Evolutionary conservation across 2,888 invertebrate species (phyloP).

Genomic region (Diaperis boleti): DNA sequence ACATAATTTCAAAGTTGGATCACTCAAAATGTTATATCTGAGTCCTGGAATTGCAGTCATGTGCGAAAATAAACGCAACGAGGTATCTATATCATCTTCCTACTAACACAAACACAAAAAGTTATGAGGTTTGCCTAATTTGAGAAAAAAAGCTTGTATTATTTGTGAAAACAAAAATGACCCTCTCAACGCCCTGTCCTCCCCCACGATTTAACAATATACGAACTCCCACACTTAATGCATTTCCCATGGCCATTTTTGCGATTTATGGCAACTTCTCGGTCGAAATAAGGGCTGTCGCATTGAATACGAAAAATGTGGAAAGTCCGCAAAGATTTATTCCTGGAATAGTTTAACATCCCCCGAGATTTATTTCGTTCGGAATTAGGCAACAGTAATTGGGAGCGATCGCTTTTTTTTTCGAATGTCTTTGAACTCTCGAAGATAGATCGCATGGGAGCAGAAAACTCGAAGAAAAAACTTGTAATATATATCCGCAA

Average conservation of each 20-base stretch:
- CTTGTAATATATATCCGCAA: constrained; percentile 12
- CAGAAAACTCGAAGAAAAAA: constrained; percentile 14
- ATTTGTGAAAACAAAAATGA: no score
- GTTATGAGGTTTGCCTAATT: no score
- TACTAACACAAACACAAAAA: no score
- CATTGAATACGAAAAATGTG: constrained; percentile 8
- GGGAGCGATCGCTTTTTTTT: constrained; percentile 2
- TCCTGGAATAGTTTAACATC: constrained; percentile 7
- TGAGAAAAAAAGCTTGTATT: no score
- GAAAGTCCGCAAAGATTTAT: constrained; percentile 1
- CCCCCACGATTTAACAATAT: no score
- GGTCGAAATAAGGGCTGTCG: neutral
- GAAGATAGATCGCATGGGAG: constrained; percentile 1
- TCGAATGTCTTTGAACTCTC: constrained; percentile 2
- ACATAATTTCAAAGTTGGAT: no score
- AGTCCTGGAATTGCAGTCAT: no score
- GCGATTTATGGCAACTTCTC: neutral
- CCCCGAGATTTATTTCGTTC: constrained; percentile 16
- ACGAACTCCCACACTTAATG: neutral
- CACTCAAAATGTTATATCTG: no score
- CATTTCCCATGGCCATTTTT: constrained; percentile 1
- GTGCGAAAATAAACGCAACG: no score
- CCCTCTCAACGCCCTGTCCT: no score
- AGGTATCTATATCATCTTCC: no score
- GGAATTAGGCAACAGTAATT: constrained; percentile 26